Conservation (phyloP, 2,888 invertebrate species). For the Apamea monoglypha region DNA sequence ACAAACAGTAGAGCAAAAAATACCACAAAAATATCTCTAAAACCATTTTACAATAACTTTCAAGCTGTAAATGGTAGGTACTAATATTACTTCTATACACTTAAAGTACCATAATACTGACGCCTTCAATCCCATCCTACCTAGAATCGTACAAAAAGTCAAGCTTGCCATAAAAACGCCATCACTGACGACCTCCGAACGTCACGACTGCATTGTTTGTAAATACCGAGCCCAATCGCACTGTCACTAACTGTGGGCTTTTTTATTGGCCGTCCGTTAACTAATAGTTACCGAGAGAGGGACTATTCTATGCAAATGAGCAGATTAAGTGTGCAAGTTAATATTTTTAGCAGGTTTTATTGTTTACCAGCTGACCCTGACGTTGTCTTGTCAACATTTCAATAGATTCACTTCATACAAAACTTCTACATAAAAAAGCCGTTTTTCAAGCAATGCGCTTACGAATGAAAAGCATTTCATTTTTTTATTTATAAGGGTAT, state of each 20-base stretch:
- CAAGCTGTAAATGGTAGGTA: neutral
- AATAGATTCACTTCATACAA: neutral
- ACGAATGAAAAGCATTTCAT: no score
- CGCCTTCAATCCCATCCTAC: slow-evolving; percentile 10
- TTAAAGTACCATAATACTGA: neutral
- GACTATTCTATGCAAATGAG: slow-evolving; percentile 46
- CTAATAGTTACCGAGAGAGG: slow-evolving; percentile 8
- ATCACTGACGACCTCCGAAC: slow-evolving; percentile 46
- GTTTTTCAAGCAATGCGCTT: no score
- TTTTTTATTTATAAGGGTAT: no score
- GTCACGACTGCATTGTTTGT: slow-evolving; percentile 65
- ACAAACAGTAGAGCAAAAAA: neutral
- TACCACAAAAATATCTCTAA: neutral
- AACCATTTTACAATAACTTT: neutral
- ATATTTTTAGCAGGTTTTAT: neutral
- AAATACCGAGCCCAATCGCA: slow-evolving; percentile 36
- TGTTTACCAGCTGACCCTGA: neutral
- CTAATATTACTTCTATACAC: neutral
- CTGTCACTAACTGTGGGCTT: slow-evolving; percentile 34
- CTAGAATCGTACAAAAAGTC: slow-evolving; percentile 36
- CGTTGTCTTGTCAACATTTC: neutral
- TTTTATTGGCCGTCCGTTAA: slow-evolving; percentile 43
- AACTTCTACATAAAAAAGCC: no score
- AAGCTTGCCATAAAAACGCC: slow-evolving; percentile 46
- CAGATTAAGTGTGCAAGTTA: neutral